phyloP scores from a whole-genome alignment of 2,888 invertebrate species.

The Pediacus dermestoides region DNA sequence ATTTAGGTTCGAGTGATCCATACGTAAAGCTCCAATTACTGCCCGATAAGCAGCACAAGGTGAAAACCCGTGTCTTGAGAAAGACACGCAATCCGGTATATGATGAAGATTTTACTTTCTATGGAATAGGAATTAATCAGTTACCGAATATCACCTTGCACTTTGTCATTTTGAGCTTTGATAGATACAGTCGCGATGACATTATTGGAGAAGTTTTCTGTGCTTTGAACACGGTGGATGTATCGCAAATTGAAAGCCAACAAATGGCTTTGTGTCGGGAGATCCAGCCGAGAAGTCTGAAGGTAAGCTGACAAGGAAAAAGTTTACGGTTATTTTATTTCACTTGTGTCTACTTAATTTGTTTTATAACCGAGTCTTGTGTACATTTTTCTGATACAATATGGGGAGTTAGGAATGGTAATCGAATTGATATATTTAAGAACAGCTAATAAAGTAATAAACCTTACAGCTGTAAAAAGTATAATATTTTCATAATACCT shows the following conservation, averaged over 20 bases:
- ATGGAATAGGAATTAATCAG: slow-evolving; percentile 84
- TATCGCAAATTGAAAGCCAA: slow-evolving; percentile 70
- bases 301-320: slow-evolving; percentile 62
- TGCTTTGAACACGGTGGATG: slow-evolving; percentile 65
- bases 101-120: slow-evolving; percentile 99
- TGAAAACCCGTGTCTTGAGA: slow-evolving; percentile 87
- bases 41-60: slow-evolving; percentile 97
- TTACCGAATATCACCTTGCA: slow-evolving; percentile 86
- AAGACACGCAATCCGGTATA: slow-evolving; percentile 96
- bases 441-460: no score
- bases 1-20: slow-evolving; percentile 83
- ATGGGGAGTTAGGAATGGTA: slow-evolving; percentile 4
- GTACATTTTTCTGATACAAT: no score
- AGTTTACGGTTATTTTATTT: slow-evolving; percentile 1
- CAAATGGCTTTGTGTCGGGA: slow-evolving; percentile 81
- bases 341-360: not conserved
- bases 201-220: slow-evolving; percentile 97
- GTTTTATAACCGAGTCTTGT: slow-evolving; percentile 5
- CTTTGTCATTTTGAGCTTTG: slow-evolving; percentile 91
- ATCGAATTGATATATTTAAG: slow-evolving; percentile 10
- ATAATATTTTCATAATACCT: no score
- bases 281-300: slow-evolving; percentile 88
- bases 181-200: slow-evolving; percentile 96
- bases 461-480: no score
- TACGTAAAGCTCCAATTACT: slow-evolving; percentile 96